Conservation (phyloP, 30 jellyfish, hydroid and myxozoan genomes). For the Aurelia sp. region DNA sequence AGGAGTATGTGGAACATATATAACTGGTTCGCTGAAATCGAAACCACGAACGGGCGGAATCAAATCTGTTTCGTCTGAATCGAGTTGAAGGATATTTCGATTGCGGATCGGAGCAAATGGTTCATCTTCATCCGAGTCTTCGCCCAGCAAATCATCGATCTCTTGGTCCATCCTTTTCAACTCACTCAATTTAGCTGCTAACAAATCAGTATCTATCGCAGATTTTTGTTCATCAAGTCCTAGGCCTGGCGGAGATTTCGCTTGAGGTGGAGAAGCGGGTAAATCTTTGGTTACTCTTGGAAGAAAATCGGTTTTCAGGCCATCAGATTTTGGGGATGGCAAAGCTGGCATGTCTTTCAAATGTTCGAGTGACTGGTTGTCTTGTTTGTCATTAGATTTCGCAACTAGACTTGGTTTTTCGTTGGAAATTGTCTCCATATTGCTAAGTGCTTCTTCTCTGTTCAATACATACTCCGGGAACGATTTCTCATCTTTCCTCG, state of each 20-base stretch:
- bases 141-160: conserved; percentile 81
- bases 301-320: too few relatives aligned
- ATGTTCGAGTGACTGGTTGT: too few relatives aligned
- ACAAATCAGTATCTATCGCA: conserved; percentile 71
- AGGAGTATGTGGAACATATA: conserved; percentile 75
- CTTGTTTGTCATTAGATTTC: too few relatives aligned
- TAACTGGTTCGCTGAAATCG: conserved; percentile 59
- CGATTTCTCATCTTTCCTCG: too few relatives aligned
- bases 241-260: conserved; percentile 27
- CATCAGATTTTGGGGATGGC: too few relatives aligned
- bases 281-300: neutral
- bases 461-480: too few relatives aligned
- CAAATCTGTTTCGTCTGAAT: conserved; percentile 45
- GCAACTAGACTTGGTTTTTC: too few relatives aligned
- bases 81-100: conserved; percentile 24
- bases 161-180: conserved; percentile 91
- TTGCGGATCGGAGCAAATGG: conserved; percentile 60
- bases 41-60: conserved; percentile 69
- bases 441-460: too few relatives aligned
- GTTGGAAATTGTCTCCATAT: too few relatives aligned
- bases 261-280: conserved; percentile 49
- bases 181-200: conserved; percentile 85
- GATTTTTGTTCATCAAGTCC: conserved; percentile 15
- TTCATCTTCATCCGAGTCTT: conserved; percentile 87
- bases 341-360: too few relatives aligned